phyloP scores from a whole-genome alignment of 2,797 vertebrate genomes.

The Enteromius afrohamiltoni region DNA sequence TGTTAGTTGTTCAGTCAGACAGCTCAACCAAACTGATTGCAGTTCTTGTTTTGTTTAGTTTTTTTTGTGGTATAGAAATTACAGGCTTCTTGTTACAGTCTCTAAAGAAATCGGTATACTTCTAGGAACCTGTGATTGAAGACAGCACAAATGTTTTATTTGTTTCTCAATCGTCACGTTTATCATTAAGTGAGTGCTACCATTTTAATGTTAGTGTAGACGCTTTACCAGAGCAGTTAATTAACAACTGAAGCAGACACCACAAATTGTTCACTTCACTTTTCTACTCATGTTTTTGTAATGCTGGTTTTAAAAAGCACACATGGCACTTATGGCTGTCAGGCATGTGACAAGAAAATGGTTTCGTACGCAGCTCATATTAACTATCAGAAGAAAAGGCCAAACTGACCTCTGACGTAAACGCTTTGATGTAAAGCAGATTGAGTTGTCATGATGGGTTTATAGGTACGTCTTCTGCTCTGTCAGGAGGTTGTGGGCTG shows the following conservation, averaged over 20 bases:
- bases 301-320: not conserved
- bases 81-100: not conserved
- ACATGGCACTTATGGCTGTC: not conserved
- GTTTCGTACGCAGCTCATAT: not conserved
- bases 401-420: not conserved
- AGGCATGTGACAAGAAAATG: not conserved
- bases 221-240: not conserved
- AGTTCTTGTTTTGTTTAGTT: not conserved
- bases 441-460: not conserved
- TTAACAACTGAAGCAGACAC: not conserved
- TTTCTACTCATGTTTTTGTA: not conserved
- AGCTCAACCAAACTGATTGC: not conserved
- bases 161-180: not conserved
- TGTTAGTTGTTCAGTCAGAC: no score
- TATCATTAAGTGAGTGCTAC: not conserved
- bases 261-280: not conserved
- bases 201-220: no score
- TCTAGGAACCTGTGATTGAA: not conserved
- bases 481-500: not conserved
- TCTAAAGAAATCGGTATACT: not conserved
- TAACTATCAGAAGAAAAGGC: not conserved
- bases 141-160: not conserved
- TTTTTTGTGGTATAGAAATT: not conserved
- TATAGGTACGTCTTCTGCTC: not conserved
- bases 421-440: not conserved